Evolutionary conservation across 2,797 vertebrate species (phyloP), one percentile per base, ranked within the genome.

Genomic region (Phataginus tetradactyla): DNA sequence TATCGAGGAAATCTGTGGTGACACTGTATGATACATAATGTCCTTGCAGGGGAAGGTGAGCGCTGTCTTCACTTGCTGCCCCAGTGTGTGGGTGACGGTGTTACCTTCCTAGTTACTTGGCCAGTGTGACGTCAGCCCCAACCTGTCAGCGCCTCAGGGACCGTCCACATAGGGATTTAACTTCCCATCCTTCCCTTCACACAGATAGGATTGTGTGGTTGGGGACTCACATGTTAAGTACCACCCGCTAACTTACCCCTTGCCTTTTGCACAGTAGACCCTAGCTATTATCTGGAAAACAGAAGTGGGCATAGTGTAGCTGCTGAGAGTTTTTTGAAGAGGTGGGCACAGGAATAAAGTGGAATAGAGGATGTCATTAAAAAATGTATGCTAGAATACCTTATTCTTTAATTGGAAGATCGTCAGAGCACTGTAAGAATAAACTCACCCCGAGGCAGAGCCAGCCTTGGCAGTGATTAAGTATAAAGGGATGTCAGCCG

Each of bases 241-340:
- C 1, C 5, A 0, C 21, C 63, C 23, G 0, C 15, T 21, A 10
- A 29, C 10, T 13, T 23, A 37, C 9, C 32, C 29, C 4, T 32
- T 53, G 15, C 21, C 20, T 59, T 11, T 18, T 34, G 39, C 6
- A 5, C 1, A 17, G 12, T 7, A 32, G n/a, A 45, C 45, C 8
- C 45, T 12, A 45, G 45, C 45, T 45, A 11, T 32, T 4, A 1
- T 7, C 29, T 32, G 9, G n/a, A 25, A 51, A 29, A 12, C 57
- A 42, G 45, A 86, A 32, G 10, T 49, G 14, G 37, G 25, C 15
- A 55, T 5, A 49, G n/a, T 23, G 1, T 32, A 29, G 51, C 51
- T 9, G 0, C 21, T 32, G 32, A 23, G 57, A 42, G 14, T 17
- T n/a, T 68, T 57, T 57, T 49, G 61, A 59, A 29, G 53, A n/a